Evolutionary conservation across 2,888 invertebrate genomes (phyloP), one percentile per base, ranked within the genome.

Genomic region (Byasa hedistus): DNA sequence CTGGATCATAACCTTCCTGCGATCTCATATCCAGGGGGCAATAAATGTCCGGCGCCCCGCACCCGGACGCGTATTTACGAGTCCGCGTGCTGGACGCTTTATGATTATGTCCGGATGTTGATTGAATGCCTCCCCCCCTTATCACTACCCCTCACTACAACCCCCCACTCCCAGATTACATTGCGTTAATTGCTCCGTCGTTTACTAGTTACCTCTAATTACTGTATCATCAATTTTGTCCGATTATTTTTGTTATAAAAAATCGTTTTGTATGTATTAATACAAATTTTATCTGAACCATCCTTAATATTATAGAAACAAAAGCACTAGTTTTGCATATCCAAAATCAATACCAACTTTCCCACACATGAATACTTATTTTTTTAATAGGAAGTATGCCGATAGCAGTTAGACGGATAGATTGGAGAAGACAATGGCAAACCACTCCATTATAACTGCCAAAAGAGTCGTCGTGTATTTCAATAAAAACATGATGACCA

Each of bases 51-150:
- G 76, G 70, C 70, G 71, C 71, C 66, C 70, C 76, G 76, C 72
- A 76, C 76, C 77, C 78, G 79, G 79, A 74, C 81, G 80, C 73
- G 81, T 85, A 85, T 89, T 89, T 89, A 89, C 83, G 85, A 82
- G 80, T 75, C 72, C 81, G 82, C 82, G 83, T 81, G 82, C 78
- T 81, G 81, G 78, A 81, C 81, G 76, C 76, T 90, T 91, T 90
- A 91, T 88, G 89, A 90, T 89, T 88, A 89, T 90, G 85, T 86
- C 81, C 87, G 78, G 76, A 81, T 85, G 85, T 84, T 89, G 91
- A 91, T 90, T 89, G 90, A 91, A 90, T 87, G 89, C 86, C 44
- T 4, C 15, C 44, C 17, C 44, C 44, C 19, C 15, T 17, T 17
- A 19, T 4, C 17, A 12, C 44, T 17, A 44, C 12, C 19, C 17